phyloP scores from a whole-genome alignment of 64 coral and sea anemone genomes.

The Platygyra sinensis region DNA sequence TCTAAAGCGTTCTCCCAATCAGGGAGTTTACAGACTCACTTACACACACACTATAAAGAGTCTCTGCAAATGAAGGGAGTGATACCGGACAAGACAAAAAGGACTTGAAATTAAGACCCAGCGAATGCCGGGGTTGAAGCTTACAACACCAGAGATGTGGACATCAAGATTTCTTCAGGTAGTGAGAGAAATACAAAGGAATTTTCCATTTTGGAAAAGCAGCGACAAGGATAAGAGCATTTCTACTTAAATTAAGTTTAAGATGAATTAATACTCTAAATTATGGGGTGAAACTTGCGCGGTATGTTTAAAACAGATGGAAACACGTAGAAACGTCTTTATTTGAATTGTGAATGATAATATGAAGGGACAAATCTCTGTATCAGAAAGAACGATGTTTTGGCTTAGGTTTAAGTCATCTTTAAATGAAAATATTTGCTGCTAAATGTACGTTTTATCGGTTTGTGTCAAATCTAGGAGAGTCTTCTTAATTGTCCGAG shows the following conservation, averaged over 20 bases:
- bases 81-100: constrained; percentile 61
- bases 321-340: background rate
- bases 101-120: background rate
- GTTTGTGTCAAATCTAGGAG: background rate
- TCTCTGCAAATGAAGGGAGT: constrained; percentile 90
- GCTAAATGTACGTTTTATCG: background rate
- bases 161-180: background rate
- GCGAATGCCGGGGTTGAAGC: background rate
- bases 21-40: constrained; percentile 92
- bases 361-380: background rate
- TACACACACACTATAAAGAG: constrained; percentile 97
- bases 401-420: background rate
- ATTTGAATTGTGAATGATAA: background rate
- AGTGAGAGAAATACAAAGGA: background rate
- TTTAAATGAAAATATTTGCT: background rate
- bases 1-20: constrained; percentile 98
- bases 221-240: background rate
- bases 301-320: too few species aligned
- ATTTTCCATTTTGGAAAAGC: background rate
- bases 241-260: background rate
- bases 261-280: too few species aligned
- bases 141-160: background rate
- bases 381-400: constrained; percentile 8
- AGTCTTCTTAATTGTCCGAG: background rate
- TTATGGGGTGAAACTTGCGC: too few species aligned